Conservation (phyloP, 2,797 vertebrate species). For the Cryptoblepharus egeriae region DNA sequence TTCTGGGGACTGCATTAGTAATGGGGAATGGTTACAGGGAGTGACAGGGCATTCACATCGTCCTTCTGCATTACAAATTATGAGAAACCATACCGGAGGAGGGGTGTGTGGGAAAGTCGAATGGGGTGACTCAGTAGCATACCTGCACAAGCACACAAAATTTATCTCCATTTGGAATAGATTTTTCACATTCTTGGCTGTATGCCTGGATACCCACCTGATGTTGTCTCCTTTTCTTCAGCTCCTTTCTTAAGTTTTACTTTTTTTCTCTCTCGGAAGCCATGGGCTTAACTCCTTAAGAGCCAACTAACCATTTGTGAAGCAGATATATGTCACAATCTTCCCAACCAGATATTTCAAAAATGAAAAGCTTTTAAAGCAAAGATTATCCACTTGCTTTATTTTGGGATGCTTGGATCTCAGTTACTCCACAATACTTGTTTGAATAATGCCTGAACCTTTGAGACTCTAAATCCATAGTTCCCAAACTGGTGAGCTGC, state of each 20-base stretch:
- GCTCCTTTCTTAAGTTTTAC: background rate
- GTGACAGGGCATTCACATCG: background rate
- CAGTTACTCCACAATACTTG: too few relatives aligned
- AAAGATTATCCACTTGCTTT: too few relatives aligned
- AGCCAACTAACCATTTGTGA: background rate
- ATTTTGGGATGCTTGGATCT: too few relatives aligned
- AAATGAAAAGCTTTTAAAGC: too few relatives aligned
- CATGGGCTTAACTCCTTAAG: background rate
- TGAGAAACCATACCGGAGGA: background rate
- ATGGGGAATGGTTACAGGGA: background rate
- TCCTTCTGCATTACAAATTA: background rate
- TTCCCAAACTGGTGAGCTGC: too few relatives aligned
- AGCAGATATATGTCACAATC: too few relatives aligned
- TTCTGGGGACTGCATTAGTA: background rate
- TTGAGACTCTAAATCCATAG: too few relatives aligned
- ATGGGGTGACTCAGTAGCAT: background rate
- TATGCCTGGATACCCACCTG: background rate
- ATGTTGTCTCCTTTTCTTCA: background rate
- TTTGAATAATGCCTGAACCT: too few relatives aligned
- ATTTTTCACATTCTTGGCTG: background rate
- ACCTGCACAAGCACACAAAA: background rate
- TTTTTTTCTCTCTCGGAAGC: background rate
- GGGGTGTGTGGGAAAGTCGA: background rate
- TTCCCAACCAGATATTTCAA: too few relatives aligned
- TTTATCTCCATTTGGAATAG: background rate